Conservation (phyloP, 2,888 invertebrate species). For the Beris morrisii region DNA sequence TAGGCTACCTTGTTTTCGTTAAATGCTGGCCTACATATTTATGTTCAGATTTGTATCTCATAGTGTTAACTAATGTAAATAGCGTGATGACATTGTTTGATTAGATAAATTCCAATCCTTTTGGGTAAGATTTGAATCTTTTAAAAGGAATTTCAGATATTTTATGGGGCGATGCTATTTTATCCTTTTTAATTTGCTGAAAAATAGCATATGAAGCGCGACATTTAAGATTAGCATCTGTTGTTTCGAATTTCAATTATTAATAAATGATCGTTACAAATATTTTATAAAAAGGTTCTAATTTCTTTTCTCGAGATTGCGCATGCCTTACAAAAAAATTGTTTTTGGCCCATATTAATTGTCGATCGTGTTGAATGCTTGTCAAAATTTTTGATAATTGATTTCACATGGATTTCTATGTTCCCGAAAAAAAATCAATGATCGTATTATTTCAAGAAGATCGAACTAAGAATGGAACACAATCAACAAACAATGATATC, state of each 20-base stretch:
- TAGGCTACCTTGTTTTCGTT: neutral
- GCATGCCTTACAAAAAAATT: no score
- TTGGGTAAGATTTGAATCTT: slow-evolving; percentile 4
- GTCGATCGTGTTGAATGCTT: no score
- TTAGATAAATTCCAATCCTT: slow-evolving; percentile 5
- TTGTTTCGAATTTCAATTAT: no score
- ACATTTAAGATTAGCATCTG: no score
- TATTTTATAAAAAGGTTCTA: no score
- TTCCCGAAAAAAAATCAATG: slow-evolving; percentile 11
- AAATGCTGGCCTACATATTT: slow-evolving; percentile 1
- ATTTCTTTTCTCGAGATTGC: no score
- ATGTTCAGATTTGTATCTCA: slow-evolving; percentile 2
- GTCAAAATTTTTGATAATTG: neutral
- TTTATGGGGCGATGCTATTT: no score
- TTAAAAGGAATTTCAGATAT: neutral
- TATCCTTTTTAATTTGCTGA: no score
- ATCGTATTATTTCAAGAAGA: neutral
- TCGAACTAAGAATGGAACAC: neutral
- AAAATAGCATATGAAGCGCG: no score
- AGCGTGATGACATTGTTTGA: slow-evolving; percentile 10
- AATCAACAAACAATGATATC: slow-evolving; percentile 26
- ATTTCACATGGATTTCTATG: neutral
- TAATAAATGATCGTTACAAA: no score
- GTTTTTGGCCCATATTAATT: no score
- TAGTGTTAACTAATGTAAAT: slow-evolving; percentile 21